These are phyloP conservation scores for Ceriagrion tenellum DNA, from an alignment of 2,888 invertebrate genomes.

Conservation along the genomic window DNA sequence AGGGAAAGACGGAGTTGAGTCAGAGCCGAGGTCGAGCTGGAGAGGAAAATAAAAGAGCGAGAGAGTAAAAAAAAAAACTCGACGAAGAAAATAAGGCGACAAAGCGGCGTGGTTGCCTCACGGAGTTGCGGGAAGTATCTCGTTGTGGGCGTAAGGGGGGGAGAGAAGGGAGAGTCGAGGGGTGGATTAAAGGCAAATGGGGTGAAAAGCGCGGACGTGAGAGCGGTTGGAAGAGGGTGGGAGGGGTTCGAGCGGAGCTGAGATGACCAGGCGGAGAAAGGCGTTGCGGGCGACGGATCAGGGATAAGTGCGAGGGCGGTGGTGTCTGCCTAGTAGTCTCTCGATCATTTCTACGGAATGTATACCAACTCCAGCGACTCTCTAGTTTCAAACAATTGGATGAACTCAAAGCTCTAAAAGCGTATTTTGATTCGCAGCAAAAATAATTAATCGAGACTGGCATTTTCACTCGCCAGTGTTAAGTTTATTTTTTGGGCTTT, in stretches of 20 bases:
- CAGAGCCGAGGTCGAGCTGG: neutral
- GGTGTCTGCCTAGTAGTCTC: too few species aligned
- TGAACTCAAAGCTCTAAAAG: too few species aligned
- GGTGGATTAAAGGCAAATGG: neutral
- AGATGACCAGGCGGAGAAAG: neutral
- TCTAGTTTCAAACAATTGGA: too few species aligned
- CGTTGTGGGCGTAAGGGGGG: neutral
- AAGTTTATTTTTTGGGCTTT: too few species aligned
- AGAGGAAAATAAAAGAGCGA: neutral
- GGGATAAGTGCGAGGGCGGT: neutral
- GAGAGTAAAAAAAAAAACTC: neutral
- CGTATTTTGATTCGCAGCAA: too few species aligned
- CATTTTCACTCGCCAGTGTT: too few species aligned
- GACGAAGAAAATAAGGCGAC: neutral
- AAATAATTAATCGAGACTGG: too few species aligned
- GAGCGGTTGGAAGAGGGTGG: neutral
- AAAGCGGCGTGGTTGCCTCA: neutral
- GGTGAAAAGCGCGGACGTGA: neutral
- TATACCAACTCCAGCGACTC: too few species aligned
- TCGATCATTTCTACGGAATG: too few species aligned
- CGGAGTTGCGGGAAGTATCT: neutral
- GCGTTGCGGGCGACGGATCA: neutral
- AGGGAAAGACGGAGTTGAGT: neutral
- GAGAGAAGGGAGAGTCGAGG: neutral
- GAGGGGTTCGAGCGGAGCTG: neutral